Base-by-base conservation (phyloP, 2,113 vertebrate genomes). In the Panurus biarmicus region DNA sequence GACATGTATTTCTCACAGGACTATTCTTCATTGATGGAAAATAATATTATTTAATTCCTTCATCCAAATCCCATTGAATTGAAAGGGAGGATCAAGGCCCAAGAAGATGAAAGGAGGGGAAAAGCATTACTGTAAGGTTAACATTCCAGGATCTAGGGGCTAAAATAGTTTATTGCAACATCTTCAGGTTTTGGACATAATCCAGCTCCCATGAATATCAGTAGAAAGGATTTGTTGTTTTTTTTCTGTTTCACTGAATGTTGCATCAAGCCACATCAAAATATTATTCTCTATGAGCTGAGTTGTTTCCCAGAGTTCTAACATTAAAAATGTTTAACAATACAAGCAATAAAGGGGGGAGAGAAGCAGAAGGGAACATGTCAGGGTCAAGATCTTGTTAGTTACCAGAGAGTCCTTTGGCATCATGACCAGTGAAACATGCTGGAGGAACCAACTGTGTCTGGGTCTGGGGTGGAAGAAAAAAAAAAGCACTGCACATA, bases 21-120 rank as follows among this genome's bases (percentile, higher is more conserved):
- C 72, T 75, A 51, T 76, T 54, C 73, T 90, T 94, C 89, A 53
- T 54, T 94, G 72, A 86, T 94, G 72, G 90, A 93, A 95, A 96
- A 94, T 42, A 94, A 62, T 92, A 67, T 93, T 92, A 76, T 91
- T 95, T 94, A 86, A 78, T 93, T 95, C 51, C 48, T 93, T 60
- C 40, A 18, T 95, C 56, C 84, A 74, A 93, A 92, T 86, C 71
- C 53, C 47, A 36, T 95, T 92, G 87, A 91, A 95, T 58, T 90
- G 82, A 69, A 93, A 93, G 82, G 85, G 72, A 93, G 79, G 90
- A 95, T 93, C 83, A 90, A 93, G 94, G 95, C 90, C 82, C 58
- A 72, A 42, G 65, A 84, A 80, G 80, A 93, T 89, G 77, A 94
- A 94, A 95, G 87, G 85, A 91, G 4, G 29, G 79, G 72, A 70